Evolutionary conservation across 2,888 invertebrate species (phyloP).

Genomic region (Philhelius pedissequus): DNA sequence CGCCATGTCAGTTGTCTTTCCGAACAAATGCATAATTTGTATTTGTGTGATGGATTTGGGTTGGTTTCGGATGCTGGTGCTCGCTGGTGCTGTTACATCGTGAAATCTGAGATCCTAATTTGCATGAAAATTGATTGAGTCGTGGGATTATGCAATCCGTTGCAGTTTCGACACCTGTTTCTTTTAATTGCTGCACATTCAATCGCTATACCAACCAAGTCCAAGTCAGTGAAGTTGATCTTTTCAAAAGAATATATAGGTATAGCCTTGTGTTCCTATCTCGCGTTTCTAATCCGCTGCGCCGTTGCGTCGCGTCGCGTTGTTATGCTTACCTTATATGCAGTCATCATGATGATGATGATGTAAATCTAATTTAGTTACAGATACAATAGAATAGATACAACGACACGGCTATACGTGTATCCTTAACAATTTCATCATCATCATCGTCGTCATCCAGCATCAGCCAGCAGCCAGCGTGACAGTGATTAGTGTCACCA

Average conservation of each 20-base stretch:
- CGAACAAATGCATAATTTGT: conserved; percentile 55
- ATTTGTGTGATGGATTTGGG: conserved; percentile 60
- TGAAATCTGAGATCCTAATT: conserved; percentile 66
- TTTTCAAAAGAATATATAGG: conserved; percentile 26
- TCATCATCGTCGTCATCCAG: background rate
- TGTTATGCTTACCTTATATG: background rate
- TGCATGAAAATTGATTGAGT: conserved; percentile 68
- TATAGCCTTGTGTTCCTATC: background rate
- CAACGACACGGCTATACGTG: background rate
- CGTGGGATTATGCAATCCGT: conserved; percentile 57
- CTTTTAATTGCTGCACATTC: conserved; percentile 61
- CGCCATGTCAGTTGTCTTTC: conserved; percentile 11
- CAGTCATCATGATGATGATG: conserved; percentile 30
- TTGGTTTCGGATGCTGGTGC: conserved; percentile 27
- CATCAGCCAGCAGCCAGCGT: too few relatives aligned
- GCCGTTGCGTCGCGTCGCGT: too few relatives aligned
- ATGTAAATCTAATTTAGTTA: conserved; percentile 40
- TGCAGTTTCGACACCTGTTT: conserved; percentile 65
- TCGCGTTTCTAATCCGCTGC: background rate
- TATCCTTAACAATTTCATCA: conserved; percentile 45
- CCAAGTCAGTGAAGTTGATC: conserved; percentile 14
- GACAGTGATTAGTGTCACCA: conserved; percentile 57
- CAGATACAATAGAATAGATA: background rate
- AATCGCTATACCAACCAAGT: background rate
- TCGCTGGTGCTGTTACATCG: conserved; percentile 31